Evolutionary conservation across 2,113 vertebrate genomes (phyloP), one percentile per base, ranked within the genome.

Genomic region (Pterocles gutturalis): DNA sequence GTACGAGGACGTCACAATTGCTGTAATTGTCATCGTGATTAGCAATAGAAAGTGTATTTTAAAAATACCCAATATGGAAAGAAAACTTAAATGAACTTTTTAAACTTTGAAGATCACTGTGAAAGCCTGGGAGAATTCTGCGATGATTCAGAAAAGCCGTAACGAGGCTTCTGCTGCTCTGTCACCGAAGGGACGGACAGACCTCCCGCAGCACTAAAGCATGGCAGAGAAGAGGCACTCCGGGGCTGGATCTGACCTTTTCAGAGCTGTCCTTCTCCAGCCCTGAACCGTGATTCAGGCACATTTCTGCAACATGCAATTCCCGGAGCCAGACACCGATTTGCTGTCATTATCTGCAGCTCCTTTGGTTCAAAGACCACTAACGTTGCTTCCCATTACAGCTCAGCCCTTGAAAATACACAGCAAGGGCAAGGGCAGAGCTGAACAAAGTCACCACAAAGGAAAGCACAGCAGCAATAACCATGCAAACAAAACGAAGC

Each of bases 401-500:
- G 77, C 58, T 48, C 60, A 2, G 2, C 31, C 51, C 82, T 65
- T 2, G 0, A 10, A 69, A 69, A 46, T 1, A 69, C 54, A 62
- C 66, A 86, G n/a, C 57, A 11, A 64, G 53, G 51, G 53, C 36
- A 49, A 14, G 73, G 45, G 20, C n/a, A 55, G 69, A 41, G 64
- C 69, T n/a, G 81, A 11, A 28, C n/a, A 49, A 17, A 10, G 26
- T 1, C 58, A 11, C 36, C 4, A 4, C 8, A 1, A 5, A 57
- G 60, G 58, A 19, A 24, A 71, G 62, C 3, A 4, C 36, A 28
- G 67, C 62, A 65, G 55, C 71, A 17, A 6, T 2, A 24, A 11
- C 3, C 1, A 0, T 2, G 24, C 57, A 20, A 53, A 65, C 61
- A 33, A 18, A 25, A 2, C 9, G 0, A 5, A 29, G 38, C 1